phyloP scores from a whole-genome alignment of 2,797 vertebrate species.

The Arrhamphus sclerolepis region DNA sequence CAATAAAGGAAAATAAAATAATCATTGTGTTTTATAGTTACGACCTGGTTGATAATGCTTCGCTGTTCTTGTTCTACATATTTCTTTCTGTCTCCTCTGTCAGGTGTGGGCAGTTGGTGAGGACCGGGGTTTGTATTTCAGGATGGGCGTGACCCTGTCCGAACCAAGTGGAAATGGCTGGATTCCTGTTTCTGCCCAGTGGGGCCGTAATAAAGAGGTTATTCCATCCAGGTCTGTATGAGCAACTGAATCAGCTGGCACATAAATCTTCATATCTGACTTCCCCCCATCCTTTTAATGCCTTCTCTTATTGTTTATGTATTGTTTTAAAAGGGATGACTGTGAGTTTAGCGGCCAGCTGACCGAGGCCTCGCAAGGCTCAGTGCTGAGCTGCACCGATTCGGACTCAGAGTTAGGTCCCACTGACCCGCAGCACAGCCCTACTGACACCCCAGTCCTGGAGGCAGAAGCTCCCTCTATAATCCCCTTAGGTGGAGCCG shows the following conservation, averaged over 20 bases:
- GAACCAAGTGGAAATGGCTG: slow-evolving; percentile 93
- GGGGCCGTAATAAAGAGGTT: slow-evolving; percentile 81
- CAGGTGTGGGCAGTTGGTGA: slow-evolving; percentile 94
- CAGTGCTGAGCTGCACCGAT: slow-evolving; percentile 82
- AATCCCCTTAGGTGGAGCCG: slow-evolving; percentile 50
- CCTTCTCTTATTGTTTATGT: background rate
- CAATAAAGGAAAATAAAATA: background rate
- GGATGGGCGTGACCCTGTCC: slow-evolving; percentile 88
- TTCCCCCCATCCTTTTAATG: background rate
- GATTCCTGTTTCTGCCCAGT: slow-evolving; percentile 85
- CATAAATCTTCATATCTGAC: background rate
- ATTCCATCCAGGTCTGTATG: slow-evolving; percentile 79
- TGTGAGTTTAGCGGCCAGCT: slow-evolving; percentile 86
- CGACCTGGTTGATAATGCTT: background rate
- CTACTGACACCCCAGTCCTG: slow-evolving; percentile 33
- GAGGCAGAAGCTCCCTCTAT: slow-evolving; percentile 66
- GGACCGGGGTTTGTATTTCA: slow-evolving; percentile 91
- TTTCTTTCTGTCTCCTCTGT: background rate
- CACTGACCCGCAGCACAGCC: slow-evolving; percentile 30
- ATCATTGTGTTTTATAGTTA: background rate
- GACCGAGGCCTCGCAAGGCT: slow-evolving; percentile 81
- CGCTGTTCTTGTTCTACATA: background rate
- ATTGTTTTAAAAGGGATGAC: slow-evolving; percentile 75
- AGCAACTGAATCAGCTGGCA: background rate
- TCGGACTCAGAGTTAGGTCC: slow-evolving; percentile 78